These are phyloP conservation scores for Rhizomys pruinosus DNA, from an alignment of 2,113 vertebrate species.

Conservation along the genomic window DNA sequence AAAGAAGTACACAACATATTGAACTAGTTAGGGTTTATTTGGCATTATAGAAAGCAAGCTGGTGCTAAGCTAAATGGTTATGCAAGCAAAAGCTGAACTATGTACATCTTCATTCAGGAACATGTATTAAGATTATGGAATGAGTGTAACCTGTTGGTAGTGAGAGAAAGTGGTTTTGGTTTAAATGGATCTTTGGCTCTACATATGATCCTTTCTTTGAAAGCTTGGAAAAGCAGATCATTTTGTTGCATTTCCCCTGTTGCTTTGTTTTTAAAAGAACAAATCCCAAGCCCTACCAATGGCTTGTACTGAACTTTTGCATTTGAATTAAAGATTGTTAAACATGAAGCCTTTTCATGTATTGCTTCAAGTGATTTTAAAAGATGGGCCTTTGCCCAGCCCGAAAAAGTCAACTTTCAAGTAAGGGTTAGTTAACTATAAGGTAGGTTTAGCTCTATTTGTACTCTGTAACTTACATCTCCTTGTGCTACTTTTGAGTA, in stretches of 20 bases:
- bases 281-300: conserved; percentile 82
- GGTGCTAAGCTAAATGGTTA: conserved; percentile 78
- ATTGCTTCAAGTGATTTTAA: conserved; percentile 83
- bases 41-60: conserved; percentile 76
- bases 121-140: conserved; percentile 79
- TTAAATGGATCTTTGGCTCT: conserved; percentile 78
- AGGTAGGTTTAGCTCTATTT: conserved; percentile 69
- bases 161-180: conserved; percentile 74
- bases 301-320: conserved; percentile 86
- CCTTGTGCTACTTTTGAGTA: conserved; percentile 82
- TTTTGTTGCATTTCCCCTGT: conserved; percentile 80
- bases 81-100: conserved; percentile 79
- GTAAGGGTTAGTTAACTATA: conserved; percentile 61
- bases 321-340: conserved; percentile 88
- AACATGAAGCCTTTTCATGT: conserved; percentile 86
- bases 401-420: conserved; percentile 77
- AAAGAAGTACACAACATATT: conserved; percentile 63
- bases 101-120: conserved; percentile 83
- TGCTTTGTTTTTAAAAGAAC: conserved; percentile 72
- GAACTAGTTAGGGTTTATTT: conserved; percentile 75
- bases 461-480: conserved; percentile 77
- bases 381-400: conserved; percentile 82
- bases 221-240: conserved; percentile 84
- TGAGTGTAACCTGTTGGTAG: conserved; percentile 68
- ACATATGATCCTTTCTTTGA: conserved; percentile 81